Evolutionary conservation across 1,140 invertebrate species (phyloP).

Genomic region (Bombyx mori): ASM3026992v2 NC_085117.1:5834501-5835000

Average conservation of each 20-base stretch:
- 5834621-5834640: too few relatives aligned
- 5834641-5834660: too few relatives aligned
- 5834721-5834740: slow-evolving; percentile 93
- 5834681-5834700: slow-evolving; percentile 72
- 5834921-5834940: background rate
- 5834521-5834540: too few relatives aligned
- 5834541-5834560: too few relatives aligned
- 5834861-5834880: slow-evolving; percentile 85
- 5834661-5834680: background rate
- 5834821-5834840: slow-evolving; percentile 90
- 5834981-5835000: too few relatives aligned
- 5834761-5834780: slow-evolving; percentile 89
- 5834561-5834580: too few relatives aligned
- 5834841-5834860: slow-evolving; percentile 88
- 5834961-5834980: too few relatives aligned
- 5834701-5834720: slow-evolving; percentile 89
- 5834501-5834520: too few relatives aligned
- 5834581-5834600: too few relatives aligned
- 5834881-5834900: slow-evolving; percentile 93
- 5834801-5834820: slow-evolving; percentile 80
- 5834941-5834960: too few relatives aligned
- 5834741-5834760: slow-evolving; percentile 93
- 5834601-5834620: too few relatives aligned
- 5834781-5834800: slow-evolving; percentile 89
- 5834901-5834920: background rate